Conservation (phyloP, 2,888 invertebrate genomes). For the Anoplius nigerrimus region DNA sequence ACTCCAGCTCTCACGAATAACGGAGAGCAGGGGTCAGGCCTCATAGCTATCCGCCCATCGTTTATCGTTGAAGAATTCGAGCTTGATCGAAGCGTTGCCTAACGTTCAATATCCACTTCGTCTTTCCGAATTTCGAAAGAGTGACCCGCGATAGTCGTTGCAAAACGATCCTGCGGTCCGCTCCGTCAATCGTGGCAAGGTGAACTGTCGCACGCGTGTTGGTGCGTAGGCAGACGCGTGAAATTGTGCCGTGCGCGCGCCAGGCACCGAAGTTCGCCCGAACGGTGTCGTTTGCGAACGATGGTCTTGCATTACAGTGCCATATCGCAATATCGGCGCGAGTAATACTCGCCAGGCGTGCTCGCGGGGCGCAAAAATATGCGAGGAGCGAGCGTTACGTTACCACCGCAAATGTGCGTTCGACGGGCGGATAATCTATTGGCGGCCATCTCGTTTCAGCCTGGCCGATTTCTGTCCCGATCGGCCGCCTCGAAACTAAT, state of each 20-base stretch:
- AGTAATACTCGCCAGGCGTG: slow-evolving; percentile 3
- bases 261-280: not conserved
- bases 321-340: slow-evolving; percentile 16
- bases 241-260: slow-evolving; percentile 4
- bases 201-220: slow-evolving; percentile 16
- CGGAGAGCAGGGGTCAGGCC: no score
- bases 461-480: no score
- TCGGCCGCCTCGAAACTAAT: no score
- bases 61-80: no score
- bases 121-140: slow-evolving; percentile 1
- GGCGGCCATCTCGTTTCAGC: no score
- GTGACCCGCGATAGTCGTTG: slow-evolving; percentile 17
- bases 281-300: slow-evolving; percentile 19
- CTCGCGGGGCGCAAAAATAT: slow-evolving; percentile 16
- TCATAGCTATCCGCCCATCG: no score
- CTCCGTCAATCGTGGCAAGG: slow-evolving; percentile 17
- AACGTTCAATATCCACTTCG: no score
- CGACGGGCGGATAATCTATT: not conserved
- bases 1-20: no score
- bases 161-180: slow-evolving; percentile 32
- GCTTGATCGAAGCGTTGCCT: no score
- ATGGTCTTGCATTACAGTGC: slow-evolving; percentile 21
- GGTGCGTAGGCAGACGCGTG: no score
- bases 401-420: not conserved
- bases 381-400: slow-evolving; percentile 10